Conservation (phyloP, 2,888 invertebrate species). For the Drosophila algonquin region DNA sequence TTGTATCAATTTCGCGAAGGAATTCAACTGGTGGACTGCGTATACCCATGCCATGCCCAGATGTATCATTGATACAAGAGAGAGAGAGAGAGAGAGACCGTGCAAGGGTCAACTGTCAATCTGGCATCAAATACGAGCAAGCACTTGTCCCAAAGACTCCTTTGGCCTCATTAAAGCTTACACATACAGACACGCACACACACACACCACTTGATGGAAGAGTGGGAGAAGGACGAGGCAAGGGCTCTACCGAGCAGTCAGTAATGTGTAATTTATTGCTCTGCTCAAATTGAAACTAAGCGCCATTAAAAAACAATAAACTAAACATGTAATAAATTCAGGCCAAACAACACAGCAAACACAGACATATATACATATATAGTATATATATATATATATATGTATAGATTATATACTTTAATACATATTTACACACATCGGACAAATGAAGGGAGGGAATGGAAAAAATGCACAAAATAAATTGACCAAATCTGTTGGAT, state of each 20-base stretch:
- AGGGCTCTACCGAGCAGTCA: constrained; percentile 34
- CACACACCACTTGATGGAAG: background rate
- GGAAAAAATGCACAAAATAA: constrained; percentile 60
- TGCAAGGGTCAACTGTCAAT: constrained; percentile 38
- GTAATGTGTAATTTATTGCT: constrained; percentile 77
- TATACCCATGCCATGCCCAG: too few relatives aligned
- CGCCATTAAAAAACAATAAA: constrained; percentile 78
- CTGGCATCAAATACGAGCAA: constrained; percentile 16
- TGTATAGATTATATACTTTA: constrained; percentile 1
- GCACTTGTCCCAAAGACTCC: constrained; percentile 18
- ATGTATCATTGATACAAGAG: too few relatives aligned
- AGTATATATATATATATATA: constrained; percentile 4
- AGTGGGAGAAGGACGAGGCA: constrained; percentile 23
- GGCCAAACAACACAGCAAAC: constrained; percentile 22
- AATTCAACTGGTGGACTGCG: background rate
- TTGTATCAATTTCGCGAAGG: background rate
- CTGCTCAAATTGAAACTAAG: constrained; percentile 75
- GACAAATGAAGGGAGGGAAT: constrained; percentile 1
- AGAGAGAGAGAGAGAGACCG: too few relatives aligned
- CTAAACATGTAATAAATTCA: constrained; percentile 75
- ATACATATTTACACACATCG: constrained; percentile 1
- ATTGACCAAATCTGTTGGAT: constrained; percentile 78
- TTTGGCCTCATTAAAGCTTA: constrained; percentile 42
- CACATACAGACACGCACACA: background rate
- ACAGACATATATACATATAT: constrained; percentile 6